phyloP scores from a whole-genome alignment of 2,113 vertebrate genomes.

The Oryzias woworae region DNA sequence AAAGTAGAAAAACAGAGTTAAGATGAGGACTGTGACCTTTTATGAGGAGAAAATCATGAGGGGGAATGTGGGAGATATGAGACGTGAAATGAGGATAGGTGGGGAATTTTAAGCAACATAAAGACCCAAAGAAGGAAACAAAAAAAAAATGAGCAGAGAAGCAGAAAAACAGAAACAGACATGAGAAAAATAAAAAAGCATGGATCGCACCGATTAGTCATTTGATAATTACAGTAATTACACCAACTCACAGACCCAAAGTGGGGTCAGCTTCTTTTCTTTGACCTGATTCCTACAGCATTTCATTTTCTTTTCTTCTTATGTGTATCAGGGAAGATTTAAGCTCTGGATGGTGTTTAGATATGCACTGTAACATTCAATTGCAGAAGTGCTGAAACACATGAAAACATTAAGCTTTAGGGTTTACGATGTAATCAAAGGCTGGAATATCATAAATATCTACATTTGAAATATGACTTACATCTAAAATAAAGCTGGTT shows the following conservation, averaged over 20 bases:
- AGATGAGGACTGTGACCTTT: background rate
- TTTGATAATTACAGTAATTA: constrained; percentile 56
- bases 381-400: too few relatives aligned
- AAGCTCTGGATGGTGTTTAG: constrained; percentile 15
- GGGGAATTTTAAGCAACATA: background rate
- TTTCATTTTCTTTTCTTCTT: constrained; percentile 16
- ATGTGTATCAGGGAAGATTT: constrained; percentile 26
- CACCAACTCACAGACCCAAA: constrained; percentile 19
- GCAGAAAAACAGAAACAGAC: constrained; percentile 20
- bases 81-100: background rate
- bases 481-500: too few relatives aligned
- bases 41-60: background rate
- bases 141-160: constrained; percentile 16
- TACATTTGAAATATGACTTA: too few relatives aligned
- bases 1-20: background rate
- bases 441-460: too few relatives aligned
- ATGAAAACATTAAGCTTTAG: too few relatives aligned
- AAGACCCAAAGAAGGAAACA: constrained; percentile 1
- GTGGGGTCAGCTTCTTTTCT: constrained; percentile 32
- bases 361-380: constrained; percentile 8
- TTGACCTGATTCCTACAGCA: constrained; percentile 35
- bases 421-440: too few relatives aligned
- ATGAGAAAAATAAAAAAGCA: constrained; percentile 38
- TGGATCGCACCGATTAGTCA: constrained; percentile 43
- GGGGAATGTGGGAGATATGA: constrained; percentile 2